phyloP scores from a whole-genome alignment of 2,113 vertebrate species.

The Ardeotis arabs region DNA sequence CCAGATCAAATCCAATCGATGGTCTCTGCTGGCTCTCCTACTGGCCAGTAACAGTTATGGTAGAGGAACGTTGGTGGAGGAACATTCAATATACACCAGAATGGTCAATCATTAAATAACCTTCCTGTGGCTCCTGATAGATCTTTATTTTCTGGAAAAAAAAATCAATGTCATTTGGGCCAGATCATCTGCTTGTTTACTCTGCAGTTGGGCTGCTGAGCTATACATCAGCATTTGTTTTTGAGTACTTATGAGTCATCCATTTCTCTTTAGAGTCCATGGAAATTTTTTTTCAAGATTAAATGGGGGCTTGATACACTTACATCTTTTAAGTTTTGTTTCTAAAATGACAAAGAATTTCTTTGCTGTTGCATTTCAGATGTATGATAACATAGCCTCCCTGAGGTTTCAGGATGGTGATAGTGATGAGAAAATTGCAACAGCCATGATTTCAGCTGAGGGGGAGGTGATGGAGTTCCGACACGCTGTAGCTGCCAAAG shows the following conservation, averaged over 20 bases:
- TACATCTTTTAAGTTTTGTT: neutral
- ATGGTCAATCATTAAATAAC: neutral
- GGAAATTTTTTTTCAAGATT: neutral
- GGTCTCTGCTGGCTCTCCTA: neutral
- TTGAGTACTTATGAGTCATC: neutral
- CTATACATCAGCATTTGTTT: neutral
- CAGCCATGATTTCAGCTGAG: constrained; percentile 93
- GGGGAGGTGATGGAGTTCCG: constrained; percentile 89
- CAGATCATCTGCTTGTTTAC: neutral
- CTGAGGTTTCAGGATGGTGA: constrained; percentile 82
- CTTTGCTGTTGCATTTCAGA: constrained; percentile 71
- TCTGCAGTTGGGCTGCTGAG: neutral
- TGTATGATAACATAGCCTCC: constrained; percentile 93
- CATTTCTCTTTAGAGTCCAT: neutral
- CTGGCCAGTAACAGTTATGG: neutral
- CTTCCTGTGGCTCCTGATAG: neutral
- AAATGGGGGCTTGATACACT: neutral
- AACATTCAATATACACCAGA: neutral
- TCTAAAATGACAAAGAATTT: neutral
- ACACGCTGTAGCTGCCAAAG: constrained; percentile 79
- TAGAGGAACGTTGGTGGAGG: neutral
- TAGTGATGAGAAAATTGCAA: constrained; percentile 76
- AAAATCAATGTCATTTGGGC: neutral
- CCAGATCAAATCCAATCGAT: neutral
- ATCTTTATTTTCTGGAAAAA: neutral